Percentiles rank a stretch among this genome's conserved stretches.
Evolutionary conservation across 2,797 vertebrate genomes (phyloP).

Genomic region (Apogon hyalosoma): DNA sequence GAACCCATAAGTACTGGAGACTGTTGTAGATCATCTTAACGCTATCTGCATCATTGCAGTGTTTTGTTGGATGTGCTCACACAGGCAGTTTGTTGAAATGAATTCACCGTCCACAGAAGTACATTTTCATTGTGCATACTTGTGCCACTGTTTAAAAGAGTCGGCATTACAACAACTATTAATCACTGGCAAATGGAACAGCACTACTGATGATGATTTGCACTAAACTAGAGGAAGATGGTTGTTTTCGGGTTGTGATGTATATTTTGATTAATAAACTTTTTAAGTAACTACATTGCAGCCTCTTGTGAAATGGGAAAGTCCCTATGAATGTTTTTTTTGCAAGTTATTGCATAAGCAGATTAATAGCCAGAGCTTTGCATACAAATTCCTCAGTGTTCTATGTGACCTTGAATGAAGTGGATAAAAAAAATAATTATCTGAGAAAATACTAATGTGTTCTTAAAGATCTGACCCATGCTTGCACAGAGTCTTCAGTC

Average conservation of each 20-base stretch:
- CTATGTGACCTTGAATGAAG: no score
- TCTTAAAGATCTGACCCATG: no score
- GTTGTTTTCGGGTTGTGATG: background rate
- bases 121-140: no score
- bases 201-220: constrained; percentile 58
- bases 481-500: background rate
- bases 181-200: background rate
- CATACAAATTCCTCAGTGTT: no score
- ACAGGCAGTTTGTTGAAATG: background rate
- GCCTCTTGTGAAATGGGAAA: background rate
- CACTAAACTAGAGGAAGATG: constrained; percentile 18
- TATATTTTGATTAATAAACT: constrained; percentile 1
- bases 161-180: background rate
- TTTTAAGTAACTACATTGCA: no score
- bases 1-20: background rate
- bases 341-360: no score
- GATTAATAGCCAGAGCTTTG: no score
- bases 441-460: no score
- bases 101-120: no score
- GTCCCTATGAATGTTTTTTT: no score
- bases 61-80: background rate
- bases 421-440: no score
- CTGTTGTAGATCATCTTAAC: no score
- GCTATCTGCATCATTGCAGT: background rate
- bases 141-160: constrained; percentile 1